These are phyloP conservation scores for Drosophila asahinai DNA, from an alignment of 1,140 invertebrate genomes.

Conservation along the genomic window DNA sequence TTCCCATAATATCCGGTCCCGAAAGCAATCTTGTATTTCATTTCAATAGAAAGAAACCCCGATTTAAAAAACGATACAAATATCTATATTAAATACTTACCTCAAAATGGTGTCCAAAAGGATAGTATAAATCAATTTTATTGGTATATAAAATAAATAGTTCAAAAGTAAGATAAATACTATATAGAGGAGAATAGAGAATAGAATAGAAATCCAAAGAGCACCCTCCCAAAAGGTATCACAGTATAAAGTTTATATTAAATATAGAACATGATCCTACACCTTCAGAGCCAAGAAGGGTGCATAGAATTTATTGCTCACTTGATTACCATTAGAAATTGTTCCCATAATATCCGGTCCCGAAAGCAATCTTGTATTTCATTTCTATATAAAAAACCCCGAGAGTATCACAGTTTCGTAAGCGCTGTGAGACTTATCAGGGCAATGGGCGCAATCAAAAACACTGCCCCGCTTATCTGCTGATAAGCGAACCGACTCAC, in stretches of 20 bases:
- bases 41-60: background rate
- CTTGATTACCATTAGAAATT: background rate
- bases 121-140: too few relatives aligned
- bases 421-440: slow-evolving; percentile 50
- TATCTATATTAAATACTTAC: too few relatives aligned
- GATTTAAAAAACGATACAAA: background rate
- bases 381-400: background rate
- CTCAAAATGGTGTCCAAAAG: too few relatives aligned
- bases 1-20: background rate
- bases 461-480: slow-evolving; percentile 62
- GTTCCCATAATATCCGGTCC: background rate
- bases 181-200: background rate
- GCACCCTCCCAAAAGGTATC: background rate
- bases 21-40: background rate
- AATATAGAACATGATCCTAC: background rate
- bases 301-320: background rate
- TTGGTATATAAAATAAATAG: too few relatives aligned
- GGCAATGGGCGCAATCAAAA: slow-evolving; percentile 61
- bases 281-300: background rate
- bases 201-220: background rate
- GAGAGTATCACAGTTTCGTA: slow-evolving; percentile 28
- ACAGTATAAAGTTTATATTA: background rate
- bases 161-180: too few relatives aligned
- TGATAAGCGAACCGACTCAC: slow-evolving; percentile 63
- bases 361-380: background rate